A percentile compares a stretch with the other conserved stretches of the same genome.
Conservation (phyloP, 2,888 invertebrate species). For the Marronus borbonicus region DNA sequence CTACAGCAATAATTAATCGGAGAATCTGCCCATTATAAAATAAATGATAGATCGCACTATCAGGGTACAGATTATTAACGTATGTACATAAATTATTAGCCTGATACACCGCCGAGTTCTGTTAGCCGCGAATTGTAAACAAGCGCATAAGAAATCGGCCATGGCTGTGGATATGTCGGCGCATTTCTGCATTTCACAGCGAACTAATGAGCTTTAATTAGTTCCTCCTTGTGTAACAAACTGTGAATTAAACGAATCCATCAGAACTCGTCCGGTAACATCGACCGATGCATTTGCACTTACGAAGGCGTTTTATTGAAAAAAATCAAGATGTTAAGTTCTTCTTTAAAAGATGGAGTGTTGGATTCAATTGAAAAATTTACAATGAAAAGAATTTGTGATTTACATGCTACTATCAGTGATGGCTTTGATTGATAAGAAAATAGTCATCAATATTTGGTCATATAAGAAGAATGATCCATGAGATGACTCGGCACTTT, state of each 20-base stretch:
- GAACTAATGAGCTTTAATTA: conserved; percentile 31
- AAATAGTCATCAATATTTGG: no score
- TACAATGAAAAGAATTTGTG: no score
- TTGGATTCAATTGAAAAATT: no score
- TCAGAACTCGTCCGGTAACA: conserved; percentile 22
- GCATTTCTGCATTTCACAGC: conserved; percentile 32
- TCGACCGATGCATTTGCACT: conserved; percentile 4
- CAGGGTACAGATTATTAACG: conserved; percentile 7
- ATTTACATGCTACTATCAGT: no score
- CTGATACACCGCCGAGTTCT: conserved; percentile 2
- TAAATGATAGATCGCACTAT: conserved; percentile 2
- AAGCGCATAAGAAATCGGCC: conserved; percentile 26
- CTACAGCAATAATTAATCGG: not conserved
- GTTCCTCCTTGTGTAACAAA: conserved; percentile 44
- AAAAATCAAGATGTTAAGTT: no score
- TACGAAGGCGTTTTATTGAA: no score
- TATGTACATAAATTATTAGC: conserved; percentile 10
- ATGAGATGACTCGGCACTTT: no score
- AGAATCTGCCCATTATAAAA: conserved; percentile 1
- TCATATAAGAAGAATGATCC: no score
- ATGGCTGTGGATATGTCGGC: conserved; percentile 7
- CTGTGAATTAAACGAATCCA: conserved; percentile 44
- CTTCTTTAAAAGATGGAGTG: no score
- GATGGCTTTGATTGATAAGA: no score
- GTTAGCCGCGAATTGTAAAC: conserved; percentile 16